Conservation (phyloP, 1,140 invertebrate species). For the Drosophila cardini region DNA sequence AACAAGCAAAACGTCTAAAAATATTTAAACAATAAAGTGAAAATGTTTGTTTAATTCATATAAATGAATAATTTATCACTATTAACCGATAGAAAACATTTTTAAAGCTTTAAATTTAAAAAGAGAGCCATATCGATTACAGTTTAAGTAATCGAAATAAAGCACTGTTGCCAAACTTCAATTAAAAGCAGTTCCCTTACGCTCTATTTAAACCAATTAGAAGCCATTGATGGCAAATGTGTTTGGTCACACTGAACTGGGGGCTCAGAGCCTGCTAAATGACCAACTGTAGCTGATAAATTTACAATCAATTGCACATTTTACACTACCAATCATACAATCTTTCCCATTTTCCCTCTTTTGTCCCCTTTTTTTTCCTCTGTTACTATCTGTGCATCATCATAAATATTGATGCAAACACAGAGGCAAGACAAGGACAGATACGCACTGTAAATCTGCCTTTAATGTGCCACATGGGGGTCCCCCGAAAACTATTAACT, state of each 20-base stretch:
- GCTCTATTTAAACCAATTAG: conserved; percentile 32
- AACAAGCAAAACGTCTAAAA: background rate
- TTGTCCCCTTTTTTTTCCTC: background rate
- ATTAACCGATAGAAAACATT: background rate
- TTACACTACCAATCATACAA: conserved; percentile 46
- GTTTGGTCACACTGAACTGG: conserved; percentile 31
- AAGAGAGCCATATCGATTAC: background rate
- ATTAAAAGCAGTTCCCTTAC: background rate
- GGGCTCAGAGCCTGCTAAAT: conserved; percentile 13
- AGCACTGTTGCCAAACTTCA: background rate
- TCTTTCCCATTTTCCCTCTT: conserved; percentile 30
- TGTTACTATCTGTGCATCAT: conserved; percentile 17
- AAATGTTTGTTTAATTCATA: background rate
- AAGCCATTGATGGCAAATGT: conserved; percentile 32
- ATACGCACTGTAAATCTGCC: conserved; percentile 41
- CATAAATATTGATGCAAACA: conserved; percentile 46
- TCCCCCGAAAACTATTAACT: conserved; percentile 69
- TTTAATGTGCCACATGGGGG: conserved; percentile 44
- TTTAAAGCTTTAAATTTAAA: too few species aligned
- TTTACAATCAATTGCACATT: conserved; percentile 57
- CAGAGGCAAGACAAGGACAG: background rate
- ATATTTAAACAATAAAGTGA: background rate
- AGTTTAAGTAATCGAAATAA: background rate
- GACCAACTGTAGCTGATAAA: conserved; percentile 35
- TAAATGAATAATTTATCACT: background rate